Percentiles rank a stretch among this genome's conserved stretches.
Conservation (phyloP, 1,140 invertebrate genomes). For the Eciton burchellii region DNA sequence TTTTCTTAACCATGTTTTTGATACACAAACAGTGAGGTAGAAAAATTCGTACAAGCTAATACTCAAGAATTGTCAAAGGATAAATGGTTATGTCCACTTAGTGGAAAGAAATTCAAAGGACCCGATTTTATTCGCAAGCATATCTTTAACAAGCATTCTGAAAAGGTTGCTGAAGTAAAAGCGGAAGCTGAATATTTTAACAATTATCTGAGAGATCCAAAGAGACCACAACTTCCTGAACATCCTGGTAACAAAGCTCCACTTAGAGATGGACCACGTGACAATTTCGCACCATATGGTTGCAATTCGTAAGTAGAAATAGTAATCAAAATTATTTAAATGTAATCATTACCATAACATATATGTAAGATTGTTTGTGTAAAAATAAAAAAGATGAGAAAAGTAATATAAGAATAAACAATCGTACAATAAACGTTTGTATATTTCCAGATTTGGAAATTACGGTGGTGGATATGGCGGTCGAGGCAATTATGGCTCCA, state of each 20-base stretch:
- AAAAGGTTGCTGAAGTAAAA: conserved; percentile 98
- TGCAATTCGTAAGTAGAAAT: conserved; percentile 65
- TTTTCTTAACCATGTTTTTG: conserved; percentile 65
- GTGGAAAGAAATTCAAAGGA: conserved; percentile 99
- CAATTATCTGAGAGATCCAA: conserved; percentile 98
- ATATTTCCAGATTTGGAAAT: conserved; percentile 76
- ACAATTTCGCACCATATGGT: conserved; percentile 83
- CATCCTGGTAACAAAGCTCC: conserved; percentile 89
- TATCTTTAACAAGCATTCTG: conserved; percentile 98
- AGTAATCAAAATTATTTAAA: not conserved
- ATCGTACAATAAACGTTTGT: not conserved
- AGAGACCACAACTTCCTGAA: conserved; percentile 97
- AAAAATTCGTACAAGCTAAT: conserved; percentile 97
- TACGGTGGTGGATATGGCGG: conserved; percentile 79
- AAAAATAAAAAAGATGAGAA: too few species aligned
- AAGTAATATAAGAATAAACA: not conserved
- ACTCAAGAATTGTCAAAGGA: conserved; percentile 98
- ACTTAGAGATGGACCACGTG: conserved; percentile 80
- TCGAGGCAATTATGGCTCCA: conserved; percentile 78
- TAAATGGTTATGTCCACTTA: conserved; percentile 99
- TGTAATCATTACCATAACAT: not conserved
- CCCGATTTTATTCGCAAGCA: conserved; percentile 99
- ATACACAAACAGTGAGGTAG: conserved; percentile 89
- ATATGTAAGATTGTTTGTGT: not conserved
- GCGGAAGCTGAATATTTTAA: conserved; percentile 99